Evolutionary conservation across 37 sponge, comb jelly and placozoan species (phyloP).

Genomic region (Bolinopsis microptera): DNA sequence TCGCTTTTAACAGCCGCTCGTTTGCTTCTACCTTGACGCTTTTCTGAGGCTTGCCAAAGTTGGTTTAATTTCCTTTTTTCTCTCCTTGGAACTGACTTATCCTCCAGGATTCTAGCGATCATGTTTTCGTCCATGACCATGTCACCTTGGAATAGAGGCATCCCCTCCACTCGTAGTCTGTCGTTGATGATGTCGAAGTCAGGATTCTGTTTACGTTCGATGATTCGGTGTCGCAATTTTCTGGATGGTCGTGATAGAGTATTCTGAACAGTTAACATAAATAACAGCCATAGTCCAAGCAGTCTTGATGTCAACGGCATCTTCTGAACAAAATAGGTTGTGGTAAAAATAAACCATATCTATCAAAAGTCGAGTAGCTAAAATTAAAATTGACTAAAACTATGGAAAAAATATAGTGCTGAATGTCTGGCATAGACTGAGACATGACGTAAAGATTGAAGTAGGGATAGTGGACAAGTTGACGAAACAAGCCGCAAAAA

Average conservation of each 20-base stretch:
- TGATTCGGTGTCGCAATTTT: not conserved
- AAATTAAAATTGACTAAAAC: too few species aligned
- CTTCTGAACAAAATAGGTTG: too few species aligned
- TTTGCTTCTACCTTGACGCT: not conserved
- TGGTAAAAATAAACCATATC: too few species aligned
- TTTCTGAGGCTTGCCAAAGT: not conserved
- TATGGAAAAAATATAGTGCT: too few species aligned
- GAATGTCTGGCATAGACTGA: too few species aligned
- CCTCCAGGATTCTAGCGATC: not conserved
- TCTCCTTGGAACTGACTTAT: not conserved
- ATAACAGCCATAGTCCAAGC: not conserved
- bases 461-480: too few species aligned
- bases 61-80: slow-evolving; percentile 1
- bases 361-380: too few species aligned
- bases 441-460: too few species aligned
- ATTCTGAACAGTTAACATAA: not conserved
- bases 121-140: slow-evolving; percentile 46
- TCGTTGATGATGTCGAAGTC: slow-evolving; percentile 21
- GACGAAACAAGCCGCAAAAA: too few species aligned
- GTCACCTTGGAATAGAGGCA: slow-evolving; percentile 51
- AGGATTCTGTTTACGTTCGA: not conserved
- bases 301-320: too few species aligned
- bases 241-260: not conserved
- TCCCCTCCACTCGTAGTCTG: not conserved
- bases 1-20: not conserved